phyloP scores from a whole-genome alignment of 2,888 invertebrate species.

The Metalampra italica region DNA sequence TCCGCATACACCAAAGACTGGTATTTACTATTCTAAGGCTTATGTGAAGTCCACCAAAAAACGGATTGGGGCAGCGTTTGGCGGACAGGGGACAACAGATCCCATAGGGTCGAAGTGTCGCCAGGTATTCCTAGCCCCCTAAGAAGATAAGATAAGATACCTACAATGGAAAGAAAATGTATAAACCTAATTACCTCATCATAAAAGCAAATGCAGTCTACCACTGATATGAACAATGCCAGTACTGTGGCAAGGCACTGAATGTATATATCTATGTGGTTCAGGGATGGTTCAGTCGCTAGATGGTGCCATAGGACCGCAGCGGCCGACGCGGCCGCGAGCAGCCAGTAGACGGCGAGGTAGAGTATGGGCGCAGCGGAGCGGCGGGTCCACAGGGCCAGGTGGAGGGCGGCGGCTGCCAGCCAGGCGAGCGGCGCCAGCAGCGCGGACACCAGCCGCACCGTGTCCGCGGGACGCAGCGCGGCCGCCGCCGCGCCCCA shows the following conservation, averaged over 20 bases:
- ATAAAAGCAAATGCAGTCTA: constrained; percentile 66
- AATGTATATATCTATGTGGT: constrained; percentile 49
- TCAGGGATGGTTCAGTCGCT: constrained; percentile 22
- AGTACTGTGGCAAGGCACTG: constrained; percentile 45
- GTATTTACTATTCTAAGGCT: too few species aligned
- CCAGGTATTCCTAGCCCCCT: too few species aligned
- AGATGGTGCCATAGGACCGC: constrained; percentile 47
- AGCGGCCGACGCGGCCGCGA: constrained; percentile 48
- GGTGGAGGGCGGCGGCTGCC: constrained; percentile 60
- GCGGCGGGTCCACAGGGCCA: constrained; percentile 57
- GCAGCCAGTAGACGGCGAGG: constrained; percentile 66
- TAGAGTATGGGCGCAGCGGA: constrained; percentile 63
- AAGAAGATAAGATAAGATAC: too few species aligned
- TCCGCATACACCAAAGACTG: too few species aligned
- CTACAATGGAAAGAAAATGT: not conserved
- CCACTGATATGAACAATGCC: constrained; percentile 44
- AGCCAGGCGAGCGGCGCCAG: constrained; percentile 62
- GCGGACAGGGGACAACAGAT: too few species aligned
- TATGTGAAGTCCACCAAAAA: too few species aligned
- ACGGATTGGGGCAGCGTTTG: too few species aligned
- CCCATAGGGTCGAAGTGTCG: too few species aligned
- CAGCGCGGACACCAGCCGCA: constrained; percentile 47
- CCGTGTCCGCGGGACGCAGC: constrained; percentile 44
- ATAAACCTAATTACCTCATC: constrained; percentile 50
- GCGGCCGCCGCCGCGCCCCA: constrained; percentile 50